Percentiles rank a stretch among this genome's conserved stretches.
phyloP scores from a whole-genome alignment of 64 coral and sea anemone species.

The Trachythela sp. region DNA sequence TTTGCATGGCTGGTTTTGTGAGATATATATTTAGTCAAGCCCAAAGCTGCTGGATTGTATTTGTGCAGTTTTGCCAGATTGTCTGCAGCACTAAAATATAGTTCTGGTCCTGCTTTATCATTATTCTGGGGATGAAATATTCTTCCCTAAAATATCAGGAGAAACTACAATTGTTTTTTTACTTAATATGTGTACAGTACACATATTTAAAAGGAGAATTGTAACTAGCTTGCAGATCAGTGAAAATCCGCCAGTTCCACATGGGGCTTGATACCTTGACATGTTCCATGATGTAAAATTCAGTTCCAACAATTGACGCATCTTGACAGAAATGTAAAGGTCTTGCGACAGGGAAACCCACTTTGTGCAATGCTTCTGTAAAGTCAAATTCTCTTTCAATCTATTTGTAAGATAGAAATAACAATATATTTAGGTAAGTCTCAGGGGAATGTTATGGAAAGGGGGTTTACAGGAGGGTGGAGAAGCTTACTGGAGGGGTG shows the following conservation, averaged over 20 bases:
- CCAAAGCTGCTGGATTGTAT: conserved; percentile 55
- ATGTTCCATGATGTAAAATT: conserved; percentile 94
- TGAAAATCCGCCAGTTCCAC: not conserved
- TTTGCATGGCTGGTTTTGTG: conserved; percentile 54
- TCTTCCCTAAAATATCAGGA: conserved; percentile 1
- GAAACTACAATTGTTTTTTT: not conserved
- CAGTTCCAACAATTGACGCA: conserved; percentile 70
- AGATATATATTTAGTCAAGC: conserved; percentile 64
- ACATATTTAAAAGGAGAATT: too few species aligned
- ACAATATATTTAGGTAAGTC: not conserved
- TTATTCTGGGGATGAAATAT: not conserved
- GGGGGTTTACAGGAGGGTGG: too few species aligned
- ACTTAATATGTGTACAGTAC: not conserved
- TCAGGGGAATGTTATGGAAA: too few species aligned
- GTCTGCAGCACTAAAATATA: not conserved
- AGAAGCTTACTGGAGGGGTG: too few species aligned
- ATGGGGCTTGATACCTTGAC: conserved; percentile 48
- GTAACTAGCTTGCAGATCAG: too few species aligned
- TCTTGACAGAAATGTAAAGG: conserved; percentile 70
- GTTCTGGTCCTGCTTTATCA: not conserved
- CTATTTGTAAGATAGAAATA: conserved; percentile 26
- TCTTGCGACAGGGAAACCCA: conserved; percentile 68
- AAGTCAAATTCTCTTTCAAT: conserved; percentile 79
- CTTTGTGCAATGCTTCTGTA: conserved; percentile 58
- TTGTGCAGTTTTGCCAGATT: conserved; percentile 71